Conservation (phyloP, 2,797 vertebrate species). For the Enteromius trimaculatus region DNA sequence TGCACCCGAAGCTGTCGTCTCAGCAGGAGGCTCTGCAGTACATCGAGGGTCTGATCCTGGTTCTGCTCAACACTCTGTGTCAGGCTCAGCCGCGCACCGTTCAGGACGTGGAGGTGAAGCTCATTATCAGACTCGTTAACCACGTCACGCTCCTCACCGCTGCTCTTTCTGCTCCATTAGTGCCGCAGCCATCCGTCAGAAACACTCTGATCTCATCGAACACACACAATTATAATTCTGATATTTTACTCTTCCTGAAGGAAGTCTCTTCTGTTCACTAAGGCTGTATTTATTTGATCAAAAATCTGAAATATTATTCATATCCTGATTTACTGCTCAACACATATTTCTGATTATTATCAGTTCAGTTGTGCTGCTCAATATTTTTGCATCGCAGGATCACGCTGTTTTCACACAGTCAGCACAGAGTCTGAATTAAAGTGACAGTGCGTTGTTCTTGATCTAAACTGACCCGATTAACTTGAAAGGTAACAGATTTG, state of each 20-base stretch:
- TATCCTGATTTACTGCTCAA: no score
- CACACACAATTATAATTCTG: no score
- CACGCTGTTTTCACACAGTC: no score
- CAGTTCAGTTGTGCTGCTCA: no score
- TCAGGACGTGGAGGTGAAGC: constrained; percentile 89
- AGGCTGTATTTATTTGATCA: neutral
- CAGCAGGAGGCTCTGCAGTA: constrained; percentile 95
- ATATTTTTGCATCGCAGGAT: no score
- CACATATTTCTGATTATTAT: no score
- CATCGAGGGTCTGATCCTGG: constrained; percentile 95
- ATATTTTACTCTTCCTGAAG: no score
- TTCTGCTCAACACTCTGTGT: constrained; percentile 93
- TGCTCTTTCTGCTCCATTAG: neutral
- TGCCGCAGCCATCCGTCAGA: neutral
- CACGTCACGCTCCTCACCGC: neutral
- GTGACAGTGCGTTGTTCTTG: no score
- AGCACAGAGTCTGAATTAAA: no score
- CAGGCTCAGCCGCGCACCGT: constrained; percentile 93
- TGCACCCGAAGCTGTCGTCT: constrained; percentile 93
- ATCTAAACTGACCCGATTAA: no score
- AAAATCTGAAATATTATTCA: neutral
- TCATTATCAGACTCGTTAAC: neutral
- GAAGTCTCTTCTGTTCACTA: no score
- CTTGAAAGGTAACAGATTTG: no score
- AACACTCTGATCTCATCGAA: neutral